These are phyloP conservation scores for Lytechinus pictus DNA, from an alignment of 35 echinoderm and acorn worm species.

Conservation along the genomic window DNA sequence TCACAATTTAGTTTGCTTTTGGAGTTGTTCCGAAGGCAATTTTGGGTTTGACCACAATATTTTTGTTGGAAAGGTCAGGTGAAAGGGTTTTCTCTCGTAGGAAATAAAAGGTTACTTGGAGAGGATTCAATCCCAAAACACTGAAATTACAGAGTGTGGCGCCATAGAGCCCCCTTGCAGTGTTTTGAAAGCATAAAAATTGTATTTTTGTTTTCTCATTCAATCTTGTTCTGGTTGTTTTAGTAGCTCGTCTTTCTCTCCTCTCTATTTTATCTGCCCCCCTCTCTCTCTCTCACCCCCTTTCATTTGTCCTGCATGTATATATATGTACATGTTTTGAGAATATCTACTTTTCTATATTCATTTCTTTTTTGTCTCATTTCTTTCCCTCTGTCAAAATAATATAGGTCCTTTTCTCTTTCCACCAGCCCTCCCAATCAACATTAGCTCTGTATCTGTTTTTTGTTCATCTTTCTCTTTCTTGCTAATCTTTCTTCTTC, in stretches of 20 bases:
- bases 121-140: neutral
- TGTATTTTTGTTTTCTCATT: neutral
- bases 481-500: neutral
- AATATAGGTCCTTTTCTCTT: too few species aligned
- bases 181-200: neutral
- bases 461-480: too few species aligned
- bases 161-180: neutral
- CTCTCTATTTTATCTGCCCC: neutral
- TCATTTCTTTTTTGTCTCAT: too few species aligned
- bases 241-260: neutral
- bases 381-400: too few species aligned
- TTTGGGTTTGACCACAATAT: neutral
- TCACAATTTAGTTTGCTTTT: too few species aligned
- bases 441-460: too few species aligned
- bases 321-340: too few species aligned
- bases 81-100: neutral
- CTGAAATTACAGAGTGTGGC: neutral
- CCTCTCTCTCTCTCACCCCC: neutral
- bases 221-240: neutral
- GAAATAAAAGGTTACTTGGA: neutral
- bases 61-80: neutral
- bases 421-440: too few species aligned
- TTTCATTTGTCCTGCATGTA: too few species aligned
- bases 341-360: too few species aligned
- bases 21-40: too few species aligned